Evolutionary conservation across 1,140 invertebrate genomes (phyloP).

Genomic region (Potamilus streckersoni): DNA sequence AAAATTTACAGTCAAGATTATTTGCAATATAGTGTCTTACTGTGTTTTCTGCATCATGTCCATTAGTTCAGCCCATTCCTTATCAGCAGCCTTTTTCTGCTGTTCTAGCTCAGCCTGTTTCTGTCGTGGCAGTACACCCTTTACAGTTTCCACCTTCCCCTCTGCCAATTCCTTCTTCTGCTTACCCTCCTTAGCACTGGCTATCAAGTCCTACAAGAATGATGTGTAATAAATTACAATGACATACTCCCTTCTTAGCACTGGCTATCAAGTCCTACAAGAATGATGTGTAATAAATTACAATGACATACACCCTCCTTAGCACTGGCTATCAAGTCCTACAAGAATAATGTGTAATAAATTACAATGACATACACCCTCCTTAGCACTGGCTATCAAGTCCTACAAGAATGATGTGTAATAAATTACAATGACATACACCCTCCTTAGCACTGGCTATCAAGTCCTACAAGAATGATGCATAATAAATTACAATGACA

Average conservation of each 20-base stretch:
- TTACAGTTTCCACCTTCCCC: slow-evolving; percentile 50
- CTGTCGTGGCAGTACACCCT: slow-evolving; percentile 49
- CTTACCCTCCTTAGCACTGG: slow-evolving; percentile 53
- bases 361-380: too few species aligned
- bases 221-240: too few species aligned
- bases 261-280: background rate
- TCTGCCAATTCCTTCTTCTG: slow-evolving; percentile 51
- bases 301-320: slow-evolving; percentile 41
- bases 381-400: too few species aligned
- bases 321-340: slow-evolving; percentile 55
- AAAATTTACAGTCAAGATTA: background rate
- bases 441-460: slow-evolving; percentile 52
- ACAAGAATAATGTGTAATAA: slow-evolving; percentile 1
- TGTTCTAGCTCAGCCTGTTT: slow-evolving; percentile 67
- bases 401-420: background rate
- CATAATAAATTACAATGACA: background rate
- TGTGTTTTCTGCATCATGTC: slow-evolving; percentile 78
- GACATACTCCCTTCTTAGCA: too few species aligned
- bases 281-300: background rate
- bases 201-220: slow-evolving; percentile 52
- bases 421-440: background rate
- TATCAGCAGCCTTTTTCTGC: slow-evolving; percentile 74
- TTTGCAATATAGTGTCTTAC: slow-evolving; percentile 37
- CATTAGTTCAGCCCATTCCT: slow-evolving; percentile 80
- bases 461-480: slow-evolving; percentile 48